These are phyloP conservation scores for Nannoperca obscura DNA, from an alignment of 2,797 vertebrate genomes.

Conservation along the genomic window DNA sequence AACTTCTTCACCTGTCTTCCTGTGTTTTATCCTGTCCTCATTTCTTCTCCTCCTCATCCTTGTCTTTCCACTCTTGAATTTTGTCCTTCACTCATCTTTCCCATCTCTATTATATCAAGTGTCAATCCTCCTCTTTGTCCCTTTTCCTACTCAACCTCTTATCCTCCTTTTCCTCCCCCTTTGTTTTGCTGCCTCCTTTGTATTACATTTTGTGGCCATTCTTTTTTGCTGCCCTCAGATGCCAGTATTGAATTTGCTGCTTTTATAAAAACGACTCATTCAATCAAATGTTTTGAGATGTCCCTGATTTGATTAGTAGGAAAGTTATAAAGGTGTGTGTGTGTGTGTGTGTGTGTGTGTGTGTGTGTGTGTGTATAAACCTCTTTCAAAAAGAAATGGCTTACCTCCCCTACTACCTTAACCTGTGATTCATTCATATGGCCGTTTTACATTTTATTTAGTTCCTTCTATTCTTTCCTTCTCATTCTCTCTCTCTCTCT, in stretches of 20 bases:
- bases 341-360: conserved; percentile 9
- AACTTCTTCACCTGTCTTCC: neutral
- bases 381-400: conserved; percentile 41
- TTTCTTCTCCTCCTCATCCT: no score
- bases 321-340: conserved; percentile 8
- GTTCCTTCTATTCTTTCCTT: conserved; percentile 7
- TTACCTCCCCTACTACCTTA: conserved; percentile 38
- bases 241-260: conserved; percentile 73
- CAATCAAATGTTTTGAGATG: conserved; percentile 79
- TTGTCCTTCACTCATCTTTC: neutral
- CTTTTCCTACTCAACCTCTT: conserved; percentile 37
- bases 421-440: neutral
- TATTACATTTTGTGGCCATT: conserved; percentile 67
- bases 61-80: neutral
- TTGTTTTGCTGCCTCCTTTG: conserved; percentile 21
- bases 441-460: conserved; percentile 18
- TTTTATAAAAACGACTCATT: conserved; percentile 78
- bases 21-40: neutral
- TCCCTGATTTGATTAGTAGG: conserved; percentile 71
- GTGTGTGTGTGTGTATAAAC: conserved; percentile 3
- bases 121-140: conserved; percentile 1
- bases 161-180: conserved; percentile 18
- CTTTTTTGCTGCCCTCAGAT: conserved; percentile 52
- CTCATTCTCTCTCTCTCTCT: neutral
- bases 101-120: neutral